A percentile compares a stretch with the other conserved stretches of the same genome.
Evolutionary conservation across 2,113 vertebrate genomes (phyloP).

Genomic region (Sebastes fasciatus): DNA sequence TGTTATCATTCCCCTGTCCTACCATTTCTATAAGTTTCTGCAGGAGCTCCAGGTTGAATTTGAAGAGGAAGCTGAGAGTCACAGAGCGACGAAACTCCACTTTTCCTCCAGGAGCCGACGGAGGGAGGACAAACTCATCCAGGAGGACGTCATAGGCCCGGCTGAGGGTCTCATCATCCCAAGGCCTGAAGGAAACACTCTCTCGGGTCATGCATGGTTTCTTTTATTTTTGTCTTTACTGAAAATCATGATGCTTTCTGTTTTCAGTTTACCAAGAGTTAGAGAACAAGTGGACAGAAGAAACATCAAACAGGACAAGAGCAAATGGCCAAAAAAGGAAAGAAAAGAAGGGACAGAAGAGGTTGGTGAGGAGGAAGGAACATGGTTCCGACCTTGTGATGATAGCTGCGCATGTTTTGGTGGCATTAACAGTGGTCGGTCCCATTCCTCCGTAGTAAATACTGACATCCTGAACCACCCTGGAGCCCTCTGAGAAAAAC

Average conservation of each 20-base stretch:
- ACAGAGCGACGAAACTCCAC: conserved; percentile 89
- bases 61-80: conserved; percentile 91
- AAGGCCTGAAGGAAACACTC: conserved; percentile 72
- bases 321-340: background rate
- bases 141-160: conserved; percentile 86
- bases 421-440: conserved; percentile 75
- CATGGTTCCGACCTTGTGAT: conserved; percentile 76
- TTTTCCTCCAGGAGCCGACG: conserved; percentile 82
- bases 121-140: conserved; percentile 84
- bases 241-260: background rate
- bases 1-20: background rate
- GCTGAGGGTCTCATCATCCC: conserved; percentile 87
- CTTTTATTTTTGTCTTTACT: background rate
- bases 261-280: background rate
- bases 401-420: conserved; percentile 81
- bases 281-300: background rate
- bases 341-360: background rate
- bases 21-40: conserved; percentile 82
- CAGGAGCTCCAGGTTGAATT: conserved; percentile 89
- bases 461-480: conserved; percentile 85
- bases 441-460: conserved; percentile 89
- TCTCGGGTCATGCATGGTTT: background rate
- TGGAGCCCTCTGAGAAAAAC: conserved; percentile 82
- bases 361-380: background rate
- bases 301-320: background rate